Conservation (phyloP, 2,797 vertebrate species). For the Tadarida brasiliensis region DNA sequence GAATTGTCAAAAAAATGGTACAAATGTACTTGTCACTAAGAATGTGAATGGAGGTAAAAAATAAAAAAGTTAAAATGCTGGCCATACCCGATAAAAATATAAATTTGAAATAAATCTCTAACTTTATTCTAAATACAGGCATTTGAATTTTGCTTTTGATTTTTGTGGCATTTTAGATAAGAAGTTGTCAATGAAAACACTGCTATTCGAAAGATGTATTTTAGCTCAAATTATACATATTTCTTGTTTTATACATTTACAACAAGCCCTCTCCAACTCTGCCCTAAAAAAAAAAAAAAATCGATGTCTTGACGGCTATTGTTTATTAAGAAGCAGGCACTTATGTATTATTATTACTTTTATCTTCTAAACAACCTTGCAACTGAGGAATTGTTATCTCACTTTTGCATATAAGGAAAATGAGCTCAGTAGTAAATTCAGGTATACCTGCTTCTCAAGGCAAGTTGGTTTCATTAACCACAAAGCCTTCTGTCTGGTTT, state of each 20-base stretch:
- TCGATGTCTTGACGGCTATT: background rate
- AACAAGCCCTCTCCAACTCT: background rate
- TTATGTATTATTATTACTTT: conserved; percentile 21
- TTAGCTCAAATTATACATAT: background rate
- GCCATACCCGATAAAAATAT: background rate
- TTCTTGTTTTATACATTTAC: background rate
- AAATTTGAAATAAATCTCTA: conserved; percentile 43
- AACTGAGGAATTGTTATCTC: background rate
- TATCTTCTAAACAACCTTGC: background rate
- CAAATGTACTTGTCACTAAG: conserved; percentile 6
- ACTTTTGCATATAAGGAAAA: conserved; percentile 27
- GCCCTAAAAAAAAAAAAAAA: background rate
- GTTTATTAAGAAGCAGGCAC: background rate
- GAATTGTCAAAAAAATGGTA: conserved; percentile 29
- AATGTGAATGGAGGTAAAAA: background rate
- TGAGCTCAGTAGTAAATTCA: background rate
- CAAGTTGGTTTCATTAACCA: conserved; percentile 1
- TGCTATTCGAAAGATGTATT: background rate
- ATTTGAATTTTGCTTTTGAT: background rate
- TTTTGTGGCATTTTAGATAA: conserved; percentile 47
- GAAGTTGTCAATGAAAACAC: conserved; percentile 35
- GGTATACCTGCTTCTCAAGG: background rate
- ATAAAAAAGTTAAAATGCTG: conserved; percentile 4
- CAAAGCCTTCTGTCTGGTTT: background rate
- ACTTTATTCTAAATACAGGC: background rate